Evolutionary conservation across 2,888 invertebrate species (phyloP), one percentile per base, ranked within the genome.

Genomic region (Steromphala cineraria): DNA sequence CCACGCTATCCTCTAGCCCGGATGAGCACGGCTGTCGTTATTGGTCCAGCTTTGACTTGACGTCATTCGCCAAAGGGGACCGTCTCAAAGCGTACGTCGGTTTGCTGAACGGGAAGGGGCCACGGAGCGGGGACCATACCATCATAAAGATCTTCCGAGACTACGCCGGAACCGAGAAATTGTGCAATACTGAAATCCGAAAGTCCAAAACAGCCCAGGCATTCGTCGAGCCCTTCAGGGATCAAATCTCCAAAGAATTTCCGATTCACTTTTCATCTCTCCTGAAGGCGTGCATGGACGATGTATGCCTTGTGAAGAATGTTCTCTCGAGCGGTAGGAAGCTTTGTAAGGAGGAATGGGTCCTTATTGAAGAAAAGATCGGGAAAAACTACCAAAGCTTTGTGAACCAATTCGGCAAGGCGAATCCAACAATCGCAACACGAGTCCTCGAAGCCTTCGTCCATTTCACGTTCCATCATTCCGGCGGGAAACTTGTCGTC

Each of bases 11-110:
- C 21, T 78, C 82, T 19, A 79, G 62, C 10, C 79, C 75, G 13
- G 82, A 82, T 67, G 67, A 71, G 21, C 67, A 79, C 52, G 80
- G 80, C 19, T 53, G 67, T 52, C 52, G 67, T 2, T 81, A 81
- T 53, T 81, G 80, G 76, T 78, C 82, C 53, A 80, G 80, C 52
- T 82, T 82, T 52, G 82, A 82, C 17, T 74, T 78, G 36, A 53
- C 62, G 4, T 76, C 80, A 15, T 81, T 78, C 36, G 62, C 78
- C 55, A 75, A 79, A 53, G 82, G 80, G 55, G 46, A 62, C 15
- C 56, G 79, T n/a, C 80, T 75, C 46, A 75, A 81, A 8, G 76
- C 80, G 1, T 82, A 80, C 76, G 74, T 75, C 10, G 82, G 82
- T 15, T 74, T 79, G 56, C 80, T 82, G 17, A 81, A 81, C 31